Base-by-base conservation (phyloP, 2,797 vertebrate species). In the Crenuchus spilurus region DNA sequence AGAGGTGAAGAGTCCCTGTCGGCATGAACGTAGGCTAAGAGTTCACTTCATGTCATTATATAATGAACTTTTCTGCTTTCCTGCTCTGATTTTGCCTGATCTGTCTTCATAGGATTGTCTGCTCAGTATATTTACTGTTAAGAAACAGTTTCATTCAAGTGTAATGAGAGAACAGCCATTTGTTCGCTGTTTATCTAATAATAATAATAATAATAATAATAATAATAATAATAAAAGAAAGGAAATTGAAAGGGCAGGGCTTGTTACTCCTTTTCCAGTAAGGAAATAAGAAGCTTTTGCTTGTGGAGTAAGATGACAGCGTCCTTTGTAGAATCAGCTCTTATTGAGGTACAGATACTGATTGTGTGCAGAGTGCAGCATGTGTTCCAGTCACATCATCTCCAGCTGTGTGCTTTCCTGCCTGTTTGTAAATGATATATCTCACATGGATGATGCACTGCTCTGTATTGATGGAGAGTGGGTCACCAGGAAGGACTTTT, bases 391-490 rank as follows among this genome's bases (percentile, higher is more conserved):
- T 57, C 64, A 49, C 69, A 39, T 26, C 42, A 63, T 37, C 57
- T 70, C 39, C 39, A 69, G 58, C 33, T 52, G 39, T 61, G 42
- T 16, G 42, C 37, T 76, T 63, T 63, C 26, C 20, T 70, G 16
- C 48, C 58, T 76, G 48, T 6, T 37, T 68, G 14, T 16, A 55
- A 70, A 49, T 63, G 49, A 70, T 75, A 63, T 63, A 37, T 46
- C 57, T 20, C 62, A 51, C 42, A 46, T 16, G 14, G 42, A 26
- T 37, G 42, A 58, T 49, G 61, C 52, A 51, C 44, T 52, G 37
- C 30, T 35, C 33, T 63, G 39, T 64, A 24, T n/a, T 10, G 31
- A 22, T 30, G 6, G 52, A 58, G 35, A 68, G 13, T 42, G 18
- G 22, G 51, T 67, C 33, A 48, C 28, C 41, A 57, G 14, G 51